Base-by-base conservation (phyloP, 2,888 invertebrate genomes). In the Patella caerulea region DNA sequence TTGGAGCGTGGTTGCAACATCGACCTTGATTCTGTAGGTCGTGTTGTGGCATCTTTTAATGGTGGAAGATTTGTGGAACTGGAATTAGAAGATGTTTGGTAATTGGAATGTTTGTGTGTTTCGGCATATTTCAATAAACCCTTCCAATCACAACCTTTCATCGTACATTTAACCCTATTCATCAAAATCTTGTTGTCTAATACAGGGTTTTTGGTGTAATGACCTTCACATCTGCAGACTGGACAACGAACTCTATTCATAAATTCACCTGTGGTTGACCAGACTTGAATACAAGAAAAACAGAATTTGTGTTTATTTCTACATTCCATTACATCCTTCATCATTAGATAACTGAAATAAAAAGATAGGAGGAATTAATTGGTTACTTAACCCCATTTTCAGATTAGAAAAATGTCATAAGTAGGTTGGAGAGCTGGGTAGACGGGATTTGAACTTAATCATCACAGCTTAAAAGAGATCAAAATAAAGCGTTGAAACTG, bases 281-380 rank as follows among this genome's bases (percentile, higher is more conserved):
- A 91, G 53, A 90, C 89, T 71, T 87, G 87, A 53, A 90, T 86
- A 78, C 91, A 91, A 2, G 88, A 86, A 76, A 88, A 86, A 79
- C 91, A 91, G 83, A 90, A 91, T 76, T 86, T 85, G 83, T 91
- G 91, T 53, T 86, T 86, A 83, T 91, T 91, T 73, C 80, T 80
- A 78, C 91, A 91, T 82, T 87, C 83, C 73, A 87, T 85, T 5
- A 87, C 85, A 34, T 91, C 89, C 72, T 87, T 88, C 74, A 90
- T 82, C n/a, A 91, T 83, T 80, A 88, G 86, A 82, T 86, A 91
- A 81, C 91, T 91, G 87, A 53, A 87, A 86, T 71, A 77, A 29
- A 76, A 70, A 45, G 69, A 79, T 3, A 75, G 17, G 7, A 19
- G 56, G 7, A 56, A n/a, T n/a, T 56, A 56, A 56, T 56, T 56